Conservation (phyloP, 2,797 vertebrate genomes). For the Stomatorhinus walkeri region DNA sequence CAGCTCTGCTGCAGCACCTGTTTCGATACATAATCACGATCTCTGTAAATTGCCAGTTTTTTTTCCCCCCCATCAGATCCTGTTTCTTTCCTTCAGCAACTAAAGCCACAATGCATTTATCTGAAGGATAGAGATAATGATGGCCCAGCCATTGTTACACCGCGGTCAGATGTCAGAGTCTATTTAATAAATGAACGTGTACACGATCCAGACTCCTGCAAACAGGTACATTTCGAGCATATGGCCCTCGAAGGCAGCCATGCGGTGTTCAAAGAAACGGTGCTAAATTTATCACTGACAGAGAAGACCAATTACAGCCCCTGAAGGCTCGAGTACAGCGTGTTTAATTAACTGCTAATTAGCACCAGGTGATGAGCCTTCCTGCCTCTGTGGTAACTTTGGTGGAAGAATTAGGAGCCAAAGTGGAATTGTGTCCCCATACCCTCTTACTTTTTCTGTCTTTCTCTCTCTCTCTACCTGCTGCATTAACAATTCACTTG, state of each 20-base stretch:
- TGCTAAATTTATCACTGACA: background rate
- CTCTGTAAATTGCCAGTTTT: background rate
- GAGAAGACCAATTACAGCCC: background rate
- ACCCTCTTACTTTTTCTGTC: background rate
- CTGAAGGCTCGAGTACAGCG: background rate
- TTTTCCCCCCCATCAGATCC: background rate
- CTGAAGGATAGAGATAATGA: background rate
- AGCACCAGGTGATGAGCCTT: background rate
- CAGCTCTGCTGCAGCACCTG: background rate
- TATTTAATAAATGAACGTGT: background rate
- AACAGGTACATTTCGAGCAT: background rate
- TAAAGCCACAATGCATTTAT: background rate
- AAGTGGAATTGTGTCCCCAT: background rate
- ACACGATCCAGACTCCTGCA: background rate
- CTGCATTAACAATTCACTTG: background rate
- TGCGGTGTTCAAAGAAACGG: background rate
- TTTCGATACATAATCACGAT: background rate
- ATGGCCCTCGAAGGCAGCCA: background rate
- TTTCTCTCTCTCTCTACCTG: background rate
- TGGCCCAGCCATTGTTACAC: background rate
- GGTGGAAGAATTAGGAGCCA: background rate
- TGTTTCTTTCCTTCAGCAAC: background rate
- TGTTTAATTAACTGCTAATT: background rate
- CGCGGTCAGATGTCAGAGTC: background rate
- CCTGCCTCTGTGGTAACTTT: background rate